These are phyloP conservation scores for Ariolimax columbianus DNA, from an alignment of 2,888 invertebrate species.

Conservation along the genomic window DNA sequence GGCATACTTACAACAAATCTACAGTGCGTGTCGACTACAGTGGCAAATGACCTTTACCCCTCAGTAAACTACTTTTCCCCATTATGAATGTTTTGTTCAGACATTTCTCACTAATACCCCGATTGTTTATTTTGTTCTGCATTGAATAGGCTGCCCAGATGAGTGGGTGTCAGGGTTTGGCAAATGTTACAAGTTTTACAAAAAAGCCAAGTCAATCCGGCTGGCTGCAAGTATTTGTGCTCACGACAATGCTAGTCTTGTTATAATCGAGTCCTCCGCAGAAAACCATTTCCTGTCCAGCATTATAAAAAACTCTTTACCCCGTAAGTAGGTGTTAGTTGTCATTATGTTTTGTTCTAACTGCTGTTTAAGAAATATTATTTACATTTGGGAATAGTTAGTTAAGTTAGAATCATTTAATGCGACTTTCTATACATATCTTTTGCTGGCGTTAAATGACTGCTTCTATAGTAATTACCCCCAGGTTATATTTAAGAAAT, in stretches of 20 bases:
- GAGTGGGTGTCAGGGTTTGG: slow-evolving; percentile 81
- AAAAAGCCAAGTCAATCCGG: slow-evolving; percentile 70
- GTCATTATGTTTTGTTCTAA: neutral
- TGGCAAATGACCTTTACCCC: too few relatives aligned
- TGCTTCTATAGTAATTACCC: too few relatives aligned
- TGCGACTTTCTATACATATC: too few relatives aligned
- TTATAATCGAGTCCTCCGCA: slow-evolving; percentile 80
- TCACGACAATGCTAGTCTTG: slow-evolving; percentile 78
- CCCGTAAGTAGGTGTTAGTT: slow-evolving; percentile 33
- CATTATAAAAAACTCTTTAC: slow-evolving; percentile 76
- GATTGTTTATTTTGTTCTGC: neutral
- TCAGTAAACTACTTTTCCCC: too few relatives aligned
- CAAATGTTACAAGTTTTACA: slow-evolving; percentile 81
- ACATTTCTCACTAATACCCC: neutral
- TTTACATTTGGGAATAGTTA: too few relatives aligned
- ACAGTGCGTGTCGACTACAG: too few relatives aligned
- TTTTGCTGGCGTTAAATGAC: too few relatives aligned
- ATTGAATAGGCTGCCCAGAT: slow-evolving; percentile 78
- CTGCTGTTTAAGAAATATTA: too few relatives aligned
- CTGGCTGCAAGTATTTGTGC: slow-evolving; percentile 77
- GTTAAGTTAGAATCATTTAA: too few relatives aligned
- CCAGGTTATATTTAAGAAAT: too few relatives aligned
- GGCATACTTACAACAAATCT: too few relatives aligned
- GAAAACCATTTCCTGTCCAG: slow-evolving; percentile 83
- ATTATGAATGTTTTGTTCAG: too few relatives aligned